phyloP scores from a whole-genome alignment of 1,140 invertebrate genomes.

The Nasonia longicornis region DNA sequence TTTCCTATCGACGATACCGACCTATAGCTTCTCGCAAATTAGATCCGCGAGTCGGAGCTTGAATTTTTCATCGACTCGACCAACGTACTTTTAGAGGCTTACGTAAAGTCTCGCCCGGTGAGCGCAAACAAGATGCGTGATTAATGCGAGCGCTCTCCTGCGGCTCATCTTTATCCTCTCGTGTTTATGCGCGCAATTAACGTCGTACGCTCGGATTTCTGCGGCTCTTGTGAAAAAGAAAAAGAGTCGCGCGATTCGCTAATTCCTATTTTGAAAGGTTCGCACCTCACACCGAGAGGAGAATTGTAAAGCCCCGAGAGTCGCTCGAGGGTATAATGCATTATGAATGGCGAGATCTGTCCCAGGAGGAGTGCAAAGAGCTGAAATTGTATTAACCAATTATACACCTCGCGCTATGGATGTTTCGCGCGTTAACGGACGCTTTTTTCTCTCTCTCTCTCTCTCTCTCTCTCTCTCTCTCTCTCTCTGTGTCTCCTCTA shows the following conservation, averaged over 20 bases:
- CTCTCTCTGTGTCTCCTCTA: too few species aligned
- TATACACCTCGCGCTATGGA: constrained; percentile 24
- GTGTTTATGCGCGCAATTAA: constrained; percentile 33
- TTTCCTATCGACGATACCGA: neutral
- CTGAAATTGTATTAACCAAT: constrained; percentile 43
- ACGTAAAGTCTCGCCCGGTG: neutral
- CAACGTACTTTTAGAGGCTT: neutral
- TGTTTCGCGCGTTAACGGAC: constrained; percentile 21
- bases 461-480: neutral
- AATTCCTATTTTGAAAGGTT: constrained; percentile 41
- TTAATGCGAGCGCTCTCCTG: neutral
- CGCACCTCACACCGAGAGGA: constrained; percentile 17
- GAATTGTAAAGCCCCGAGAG: neutral
- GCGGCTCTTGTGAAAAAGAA: constrained; percentile 3
- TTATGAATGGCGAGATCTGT: constrained; percentile 33
- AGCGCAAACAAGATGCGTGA: neutral
- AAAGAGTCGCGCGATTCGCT: constrained; percentile 24
- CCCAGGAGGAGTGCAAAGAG: constrained; percentile 13
- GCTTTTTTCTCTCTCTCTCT: neutral
- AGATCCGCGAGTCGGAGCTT: neutral
- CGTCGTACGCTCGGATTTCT: constrained; percentile 34
- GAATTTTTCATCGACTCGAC: neutral
- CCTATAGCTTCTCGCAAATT: neutral
- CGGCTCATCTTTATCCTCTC: neutral
- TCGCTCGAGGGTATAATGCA: constrained; percentile 25